Evolutionary conservation across 2,113 vertebrate genomes (phyloP).

Genomic region (Polypterus bichir): DNA sequence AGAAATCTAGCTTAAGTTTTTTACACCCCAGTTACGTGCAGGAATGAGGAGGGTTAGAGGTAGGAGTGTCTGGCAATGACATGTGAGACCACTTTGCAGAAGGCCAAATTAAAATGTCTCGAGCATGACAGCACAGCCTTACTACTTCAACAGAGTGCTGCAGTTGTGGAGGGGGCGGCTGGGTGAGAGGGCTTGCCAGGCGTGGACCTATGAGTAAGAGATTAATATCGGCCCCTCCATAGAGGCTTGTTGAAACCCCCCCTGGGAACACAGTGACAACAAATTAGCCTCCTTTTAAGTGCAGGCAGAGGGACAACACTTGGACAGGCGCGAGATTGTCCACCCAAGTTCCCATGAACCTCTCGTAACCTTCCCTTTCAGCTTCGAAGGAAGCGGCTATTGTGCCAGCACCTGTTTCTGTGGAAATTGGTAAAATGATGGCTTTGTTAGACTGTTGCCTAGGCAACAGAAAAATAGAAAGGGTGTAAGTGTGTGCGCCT

Average conservation of each 20-base stretch:
- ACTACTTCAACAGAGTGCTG: constrained; percentile 24
- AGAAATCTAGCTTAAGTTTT: no score
- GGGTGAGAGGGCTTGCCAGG: constrained; percentile 37
- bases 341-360: constrained; percentile 64
- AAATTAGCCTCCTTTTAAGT: constrained; percentile 69
- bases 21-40: no score
- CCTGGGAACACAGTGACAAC: constrained; percentile 73
- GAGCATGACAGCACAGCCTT: constrained; percentile 38
- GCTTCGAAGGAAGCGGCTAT: constrained; percentile 55
- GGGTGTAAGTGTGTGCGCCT: constrained; percentile 12
- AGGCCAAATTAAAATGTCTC: constrained; percentile 46
- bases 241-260: constrained; percentile 44
- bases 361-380: constrained; percentile 66
- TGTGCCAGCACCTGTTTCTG: constrained; percentile 72
- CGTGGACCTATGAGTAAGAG: constrained; percentile 26
- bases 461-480: constrained; percentile 51
- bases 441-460: constrained; percentile 60
- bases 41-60: neutral
- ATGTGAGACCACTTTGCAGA: constrained; percentile 12
- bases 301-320: constrained; percentile 57
- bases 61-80: constrained; percentile 17
- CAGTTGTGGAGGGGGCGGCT: constrained; percentile 20
- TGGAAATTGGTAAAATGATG: constrained; percentile 75
- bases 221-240: constrained; percentile 49
- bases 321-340: constrained; percentile 64